phyloP scores from a whole-genome alignment of 1,140 invertebrate genomes.

The Glossosoma conforme region DNA sequence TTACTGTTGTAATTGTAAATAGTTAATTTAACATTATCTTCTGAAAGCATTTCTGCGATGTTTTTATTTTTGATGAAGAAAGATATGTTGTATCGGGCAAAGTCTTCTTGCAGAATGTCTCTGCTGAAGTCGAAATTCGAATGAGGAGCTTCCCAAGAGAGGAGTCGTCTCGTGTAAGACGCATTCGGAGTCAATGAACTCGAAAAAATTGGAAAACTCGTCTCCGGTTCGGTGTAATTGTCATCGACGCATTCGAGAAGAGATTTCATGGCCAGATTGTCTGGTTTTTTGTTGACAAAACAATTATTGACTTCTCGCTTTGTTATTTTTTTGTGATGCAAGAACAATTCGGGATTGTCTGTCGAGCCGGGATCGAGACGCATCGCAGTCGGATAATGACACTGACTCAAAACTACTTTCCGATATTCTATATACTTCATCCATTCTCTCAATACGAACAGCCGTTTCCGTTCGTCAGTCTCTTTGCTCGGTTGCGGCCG shows the following conservation, averaged over 20 bases:
- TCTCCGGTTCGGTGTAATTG: constrained; percentile 8
- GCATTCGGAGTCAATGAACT: constrained; percentile 18
- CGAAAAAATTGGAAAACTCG: constrained; percentile 22
- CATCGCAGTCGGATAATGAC: constrained; percentile 52
- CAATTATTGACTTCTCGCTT: constrained; percentile 8
- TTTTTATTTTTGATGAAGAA: constrained; percentile 3
- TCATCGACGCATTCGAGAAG: constrained; percentile 15
- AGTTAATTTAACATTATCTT: neutral
- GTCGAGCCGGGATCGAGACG: constrained; percentile 34
- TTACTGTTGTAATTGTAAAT: neutral
- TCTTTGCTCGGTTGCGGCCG: constrained; percentile 20
- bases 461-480: constrained; percentile 28
- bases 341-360: constrained; percentile 21
- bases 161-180: constrained; percentile 11
- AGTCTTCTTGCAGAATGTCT: constrained; percentile 25
- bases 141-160: constrained; percentile 18
- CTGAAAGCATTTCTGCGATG: neutral
- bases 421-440: constrained; percentile 57
- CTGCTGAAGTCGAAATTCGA: constrained; percentile 11
- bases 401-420: constrained; percentile 44
- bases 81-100: constrained; percentile 19
- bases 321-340: constrained; percentile 25
- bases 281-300: constrained; percentile 14
- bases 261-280: constrained; percentile 19
- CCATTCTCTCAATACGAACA: constrained; percentile 62